These are phyloP conservation scores for Toxostoma redivivum DNA, from an alignment of 2,113 vertebrate species.

Conservation along the genomic window DNA sequence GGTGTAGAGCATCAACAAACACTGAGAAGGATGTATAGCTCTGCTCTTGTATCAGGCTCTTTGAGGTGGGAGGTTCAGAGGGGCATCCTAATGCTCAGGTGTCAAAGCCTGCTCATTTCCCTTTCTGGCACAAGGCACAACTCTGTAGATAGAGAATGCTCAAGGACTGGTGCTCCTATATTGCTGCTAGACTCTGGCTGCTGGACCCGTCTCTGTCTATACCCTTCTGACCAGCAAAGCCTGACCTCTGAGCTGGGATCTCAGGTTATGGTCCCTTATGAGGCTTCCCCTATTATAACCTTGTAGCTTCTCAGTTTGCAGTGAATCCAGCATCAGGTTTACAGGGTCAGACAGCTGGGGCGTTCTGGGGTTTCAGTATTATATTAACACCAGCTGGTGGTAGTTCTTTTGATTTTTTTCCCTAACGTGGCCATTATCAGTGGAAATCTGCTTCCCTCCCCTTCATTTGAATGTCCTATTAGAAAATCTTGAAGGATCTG, in stretches of 20 bases:
- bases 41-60: background rate
- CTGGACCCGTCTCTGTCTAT: background rate
- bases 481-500: conserved; percentile 22
- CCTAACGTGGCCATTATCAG: background rate
- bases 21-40: background rate
- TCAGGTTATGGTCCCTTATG: background rate
- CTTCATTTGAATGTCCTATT: background rate
- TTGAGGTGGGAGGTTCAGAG: background rate
- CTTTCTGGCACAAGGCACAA: background rate
- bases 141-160: fast-evolving
- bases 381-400: background rate
- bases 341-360: background rate
- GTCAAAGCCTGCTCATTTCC: background rate
- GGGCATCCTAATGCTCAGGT: background rate
- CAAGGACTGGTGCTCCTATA: background rate
- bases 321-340: background rate
- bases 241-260: background rate
- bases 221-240: background rate
- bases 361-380: background rate
- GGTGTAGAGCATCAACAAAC: background rate
- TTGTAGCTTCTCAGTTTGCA: background rate
- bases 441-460: background rate
- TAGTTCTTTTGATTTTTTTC: too few relatives aligned
- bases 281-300: background rate
- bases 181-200: background rate